phyloP scores from a whole-genome alignment of 2,888 invertebrate species.

The Elegia similella region DNA sequence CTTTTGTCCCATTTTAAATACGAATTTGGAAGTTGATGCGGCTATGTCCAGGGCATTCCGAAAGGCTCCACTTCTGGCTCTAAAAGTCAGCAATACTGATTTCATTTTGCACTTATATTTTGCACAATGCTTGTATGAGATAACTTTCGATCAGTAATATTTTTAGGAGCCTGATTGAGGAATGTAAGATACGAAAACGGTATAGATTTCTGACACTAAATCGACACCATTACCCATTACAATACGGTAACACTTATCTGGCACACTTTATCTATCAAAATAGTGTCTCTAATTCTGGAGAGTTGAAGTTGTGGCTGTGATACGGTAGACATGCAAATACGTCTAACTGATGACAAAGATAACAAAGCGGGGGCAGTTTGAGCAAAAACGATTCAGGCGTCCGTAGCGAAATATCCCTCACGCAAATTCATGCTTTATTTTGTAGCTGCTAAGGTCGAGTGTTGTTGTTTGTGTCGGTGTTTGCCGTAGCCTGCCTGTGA shows the following conservation, averaged over 20 bases:
- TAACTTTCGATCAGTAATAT: no score
- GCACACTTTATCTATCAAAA: background rate
- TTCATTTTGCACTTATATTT: no score
- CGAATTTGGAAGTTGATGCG: slow-evolving; percentile 61
- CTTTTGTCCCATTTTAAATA: slow-evolving; percentile 77
- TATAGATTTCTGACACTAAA: no score
- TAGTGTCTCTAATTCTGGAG: slow-evolving; percentile 22
- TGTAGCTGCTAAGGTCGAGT: slow-evolving; percentile 37
- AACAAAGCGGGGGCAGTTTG: slow-evolving; percentile 63
- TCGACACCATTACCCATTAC: no score
- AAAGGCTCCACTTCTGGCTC: slow-evolving; percentile 25
- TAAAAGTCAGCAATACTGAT: background rate
- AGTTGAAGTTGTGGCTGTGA: slow-evolving; percentile 31
- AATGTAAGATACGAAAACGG: no score
- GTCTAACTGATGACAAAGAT: slow-evolving; percentile 66
- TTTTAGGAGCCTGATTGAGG: no score
- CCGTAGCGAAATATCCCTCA: slow-evolving; percentile 32
- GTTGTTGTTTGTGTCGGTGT: slow-evolving; percentile 28
- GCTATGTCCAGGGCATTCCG: slow-evolving; percentile 45
- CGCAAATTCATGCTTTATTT: slow-evolving; percentile 39
- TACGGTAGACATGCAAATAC: slow-evolving; percentile 56
- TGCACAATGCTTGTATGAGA: no score
- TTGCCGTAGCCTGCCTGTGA: slow-evolving; percentile 46
- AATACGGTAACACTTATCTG: background rate
- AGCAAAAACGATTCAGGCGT: slow-evolving; percentile 57